These are phyloP conservation scores for Anas capensis DNA, from an alignment of 2,797 vertebrate species.

Conservation along the genomic window DNA sequence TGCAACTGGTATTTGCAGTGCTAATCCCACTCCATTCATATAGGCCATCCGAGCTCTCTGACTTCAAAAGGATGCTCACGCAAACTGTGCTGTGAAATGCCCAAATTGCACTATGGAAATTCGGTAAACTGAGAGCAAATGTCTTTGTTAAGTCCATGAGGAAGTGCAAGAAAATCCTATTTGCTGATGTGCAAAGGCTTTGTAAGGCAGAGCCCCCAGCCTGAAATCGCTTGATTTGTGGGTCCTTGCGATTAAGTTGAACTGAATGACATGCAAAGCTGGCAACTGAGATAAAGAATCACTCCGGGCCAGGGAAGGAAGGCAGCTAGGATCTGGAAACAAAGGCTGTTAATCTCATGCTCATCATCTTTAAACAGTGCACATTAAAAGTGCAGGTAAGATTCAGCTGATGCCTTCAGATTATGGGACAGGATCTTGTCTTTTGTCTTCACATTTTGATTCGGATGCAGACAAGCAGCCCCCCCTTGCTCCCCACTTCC, in stretches of 20 bases:
- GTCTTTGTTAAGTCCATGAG: slow-evolving; percentile 56
- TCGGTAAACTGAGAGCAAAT: slow-evolving; percentile 58
- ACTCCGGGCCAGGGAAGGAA: slow-evolving; percentile 48
- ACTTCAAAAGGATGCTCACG: slow-evolving; percentile 41
- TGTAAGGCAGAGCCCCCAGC: slow-evolving; percentile 58
- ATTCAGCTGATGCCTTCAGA: slow-evolving; percentile 16
- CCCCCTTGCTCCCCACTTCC: not conserved
- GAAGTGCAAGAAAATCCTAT: slow-evolving; percentile 68
- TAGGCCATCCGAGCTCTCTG: not conserved
- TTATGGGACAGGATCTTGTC: not conserved
- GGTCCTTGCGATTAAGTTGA: slow-evolving; percentile 67
- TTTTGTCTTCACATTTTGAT: slow-evolving; percentile 53
- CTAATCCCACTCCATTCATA: slow-evolving; percentile 1
- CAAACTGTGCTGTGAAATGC: slow-evolving; percentile 33
- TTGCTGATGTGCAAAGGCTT: slow-evolving; percentile 61
- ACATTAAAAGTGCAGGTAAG: slow-evolving; percentile 36
- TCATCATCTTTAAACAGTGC: slow-evolving; percentile 43
- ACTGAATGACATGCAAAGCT: slow-evolving; percentile 72
- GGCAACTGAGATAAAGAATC: slow-evolving; percentile 73
- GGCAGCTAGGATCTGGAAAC: slow-evolving; percentile 62
- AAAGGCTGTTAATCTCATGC: slow-evolving; percentile 62
- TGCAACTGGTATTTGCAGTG: not conserved
- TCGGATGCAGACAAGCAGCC: not conserved
- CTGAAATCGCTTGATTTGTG: slow-evolving; percentile 71
- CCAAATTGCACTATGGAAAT: slow-evolving; percentile 52